Evolutionary conservation across 1,140 invertebrate genomes (phyloP), one percentile per base, ranked within the genome.

Genomic region (Drosophila sechellia): DNA sequence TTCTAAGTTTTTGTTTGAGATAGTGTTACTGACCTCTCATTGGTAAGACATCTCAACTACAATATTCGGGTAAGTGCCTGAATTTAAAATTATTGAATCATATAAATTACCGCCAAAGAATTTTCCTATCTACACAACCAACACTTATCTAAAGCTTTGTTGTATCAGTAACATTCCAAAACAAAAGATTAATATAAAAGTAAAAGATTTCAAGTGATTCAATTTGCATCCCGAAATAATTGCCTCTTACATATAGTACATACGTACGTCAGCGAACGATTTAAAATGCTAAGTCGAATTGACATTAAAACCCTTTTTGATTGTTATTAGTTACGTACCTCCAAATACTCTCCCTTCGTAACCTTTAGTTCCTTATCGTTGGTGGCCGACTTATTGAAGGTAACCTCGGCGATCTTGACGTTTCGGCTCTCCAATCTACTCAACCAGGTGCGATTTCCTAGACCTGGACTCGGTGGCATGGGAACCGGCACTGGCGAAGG

Each of bases 291-390:
- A 17, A 35, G 34, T 50, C 27, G 3, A 39, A 40, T 3, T 2
- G 15, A 20, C 8, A 17, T 43, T 43, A 3, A 11, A 31, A 31
- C 27, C 27, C 5, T 8, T 8, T 31, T 31, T 8, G 27, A 31
- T 31, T 2, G 10, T 31, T 31, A 31, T 31, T 31, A 8, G 5
- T 11, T 22, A 17, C 91, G 89, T 92, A 98, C 97, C 95, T 99
- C 98, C 25, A 99, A 93, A 90, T 97, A 98, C 93, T 99, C 98
- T 63, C 98, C 98, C 71, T 98, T 95, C 8, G 96, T 95, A 0
- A 99, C 98, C 25, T 97, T 98, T 49, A 99, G 94, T 92, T 99
- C 98, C 92, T 99, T 99, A 90, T 98, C 96, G 92, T 99, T 99
- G 93, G 98, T 98, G 11, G 97, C 97, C 3, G 97, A 97, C 76